A percentile compares a stretch with the other conserved stretches of the same genome.
Conservation (phyloP, 2,797 vertebrate species). For the Betta splendens region DNA sequence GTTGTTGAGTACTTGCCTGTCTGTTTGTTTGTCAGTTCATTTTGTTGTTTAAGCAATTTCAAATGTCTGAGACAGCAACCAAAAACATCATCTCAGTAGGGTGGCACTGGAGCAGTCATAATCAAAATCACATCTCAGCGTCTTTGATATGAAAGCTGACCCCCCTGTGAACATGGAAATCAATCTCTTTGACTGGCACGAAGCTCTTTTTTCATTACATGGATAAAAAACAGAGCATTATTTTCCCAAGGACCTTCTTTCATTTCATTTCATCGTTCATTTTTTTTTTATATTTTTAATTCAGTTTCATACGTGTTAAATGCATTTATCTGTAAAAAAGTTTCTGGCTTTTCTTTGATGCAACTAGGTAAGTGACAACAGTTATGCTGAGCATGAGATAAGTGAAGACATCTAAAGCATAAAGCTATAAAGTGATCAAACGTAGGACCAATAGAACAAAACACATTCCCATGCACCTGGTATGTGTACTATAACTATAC, state of each 20-base stretch:
- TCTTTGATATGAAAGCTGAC: constrained; percentile 82
- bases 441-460: not conserved
- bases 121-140: constrained; percentile 82
- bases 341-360: constrained; percentile 16
- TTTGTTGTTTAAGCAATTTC: constrained; percentile 71
- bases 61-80: constrained; percentile 65
- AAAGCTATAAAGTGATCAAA: constrained; percentile 15
- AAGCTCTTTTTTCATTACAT: constrained; percentile 51
- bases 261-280: constrained; percentile 26
- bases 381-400: not conserved
- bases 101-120: constrained; percentile 76
- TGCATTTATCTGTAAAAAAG: constrained; percentile 14
- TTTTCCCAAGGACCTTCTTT: constrained; percentile 51
- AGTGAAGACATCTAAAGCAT: constrained; percentile 12
- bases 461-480: not conserved
- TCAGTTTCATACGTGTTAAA: constrained; percentile 28
- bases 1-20: constrained; percentile 24
- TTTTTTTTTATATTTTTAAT: constrained; percentile 45
- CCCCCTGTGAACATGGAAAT: constrained; percentile 79
- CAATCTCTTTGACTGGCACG: constrained; percentile 82
- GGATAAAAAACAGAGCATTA: constrained; percentile 63
- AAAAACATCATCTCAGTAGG: constrained; percentile 79
- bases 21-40: constrained; percentile 52
- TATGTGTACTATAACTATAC: not conserved
- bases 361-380: not conserved